Conservation (phyloP, 2,888 invertebrate species). For the Melinopterus prodromus region DNA sequence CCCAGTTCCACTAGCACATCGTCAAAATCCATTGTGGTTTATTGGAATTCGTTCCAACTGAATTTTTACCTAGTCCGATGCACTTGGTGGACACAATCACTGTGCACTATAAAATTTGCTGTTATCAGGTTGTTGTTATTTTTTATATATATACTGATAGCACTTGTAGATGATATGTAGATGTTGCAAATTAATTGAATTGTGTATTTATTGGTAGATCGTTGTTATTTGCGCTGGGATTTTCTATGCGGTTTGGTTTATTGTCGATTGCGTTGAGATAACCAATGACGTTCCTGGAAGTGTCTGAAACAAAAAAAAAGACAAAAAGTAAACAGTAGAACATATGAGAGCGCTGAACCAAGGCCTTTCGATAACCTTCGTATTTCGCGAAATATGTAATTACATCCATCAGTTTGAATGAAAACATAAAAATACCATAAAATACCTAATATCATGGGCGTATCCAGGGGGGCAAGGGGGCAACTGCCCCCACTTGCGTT, state of each 20-base stretch:
- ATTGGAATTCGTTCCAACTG: background rate
- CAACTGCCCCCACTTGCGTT: too few relatives aligned
- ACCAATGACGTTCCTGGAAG: background rate
- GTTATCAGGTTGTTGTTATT: background rate
- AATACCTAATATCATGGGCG: too few relatives aligned
- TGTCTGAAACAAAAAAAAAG: background rate
- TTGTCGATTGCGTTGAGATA: too few relatives aligned
- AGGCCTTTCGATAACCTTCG: background rate
- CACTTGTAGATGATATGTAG: background rate
- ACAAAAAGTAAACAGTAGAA: background rate
- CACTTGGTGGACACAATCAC: background rate
- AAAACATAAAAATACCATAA: too few relatives aligned
- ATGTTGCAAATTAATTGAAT: background rate
- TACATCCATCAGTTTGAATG: background rate
- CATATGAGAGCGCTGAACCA: background rate
- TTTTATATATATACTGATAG: background rate
- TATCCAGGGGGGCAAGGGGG: too few relatives aligned
- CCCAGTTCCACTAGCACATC: constrained; percentile 68
- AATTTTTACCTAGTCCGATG: background rate
- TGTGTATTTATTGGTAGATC: background rate
- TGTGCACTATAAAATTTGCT: background rate
- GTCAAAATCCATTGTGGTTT: constrained; percentile 66
- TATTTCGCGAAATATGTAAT: background rate
- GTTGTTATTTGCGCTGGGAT: background rate
- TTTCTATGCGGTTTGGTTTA: background rate